Percentiles rank a stretch among this genome's conserved stretches.
Evolutionary conservation across 2,113 vertebrate genomes (phyloP).

Genomic region (Sylvilagus bachmani): DNA sequence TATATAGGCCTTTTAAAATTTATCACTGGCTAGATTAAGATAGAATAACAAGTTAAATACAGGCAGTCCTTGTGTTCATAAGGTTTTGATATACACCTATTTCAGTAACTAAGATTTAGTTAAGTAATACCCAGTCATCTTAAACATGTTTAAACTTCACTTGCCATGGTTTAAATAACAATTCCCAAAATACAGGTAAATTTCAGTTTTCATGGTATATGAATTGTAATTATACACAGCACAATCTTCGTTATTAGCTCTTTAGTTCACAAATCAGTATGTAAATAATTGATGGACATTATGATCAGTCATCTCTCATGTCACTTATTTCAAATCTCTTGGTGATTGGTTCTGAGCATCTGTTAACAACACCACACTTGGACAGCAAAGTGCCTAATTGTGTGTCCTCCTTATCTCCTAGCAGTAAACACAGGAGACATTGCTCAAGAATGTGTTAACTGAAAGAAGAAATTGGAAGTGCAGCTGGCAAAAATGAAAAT

Average conservation of each 20-base stretch:
- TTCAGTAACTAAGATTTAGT: background rate
- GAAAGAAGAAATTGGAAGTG: background rate
- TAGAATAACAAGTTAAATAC: background rate
- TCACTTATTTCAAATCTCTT: background rate
- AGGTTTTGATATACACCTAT: background rate
- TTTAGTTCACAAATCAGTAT: background rate
- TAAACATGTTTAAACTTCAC: background rate
- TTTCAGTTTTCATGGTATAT: background rate
- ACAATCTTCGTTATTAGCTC: background rate
- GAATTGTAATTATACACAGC: background rate
- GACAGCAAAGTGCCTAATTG: background rate
- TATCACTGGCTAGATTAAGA: background rate
- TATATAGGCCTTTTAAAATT: background rate
- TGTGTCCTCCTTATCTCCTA: background rate
- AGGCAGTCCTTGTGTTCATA: background rate
- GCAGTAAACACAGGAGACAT: background rate
- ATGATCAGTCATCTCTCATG: background rate
- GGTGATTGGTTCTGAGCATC: background rate
- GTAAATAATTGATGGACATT: background rate
- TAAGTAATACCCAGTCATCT: background rate
- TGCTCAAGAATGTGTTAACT: background rate
- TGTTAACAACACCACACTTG: background rate
- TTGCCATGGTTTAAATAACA: background rate
- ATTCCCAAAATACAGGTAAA: fast-evolving
- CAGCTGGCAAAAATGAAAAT: background rate